Evolutionary conservation across 2,113 vertebrate genomes (phyloP), one percentile per base, ranked within the genome.

Genomic region (Nansenia antarctica): DNA sequence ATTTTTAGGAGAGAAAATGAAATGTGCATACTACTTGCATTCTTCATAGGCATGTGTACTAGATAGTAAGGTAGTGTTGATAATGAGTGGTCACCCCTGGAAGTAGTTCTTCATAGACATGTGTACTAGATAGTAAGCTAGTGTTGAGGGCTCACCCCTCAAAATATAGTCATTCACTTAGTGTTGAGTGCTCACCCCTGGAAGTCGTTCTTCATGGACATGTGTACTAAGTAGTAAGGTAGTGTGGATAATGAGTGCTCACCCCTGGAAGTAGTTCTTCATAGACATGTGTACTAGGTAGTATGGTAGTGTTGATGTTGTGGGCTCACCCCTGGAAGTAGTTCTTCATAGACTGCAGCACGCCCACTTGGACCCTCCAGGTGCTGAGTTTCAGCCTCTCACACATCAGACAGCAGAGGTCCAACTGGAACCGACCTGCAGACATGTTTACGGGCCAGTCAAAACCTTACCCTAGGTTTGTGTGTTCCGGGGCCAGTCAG

Each of bases 331-430:
- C 93, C 84, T 95, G 89, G 84, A 95, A 96, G 86, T 93, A 99
- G 7, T 92, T 88, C 73, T 96, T 98, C 96, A 99, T 97, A 53
- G 94, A 90, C 73, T 96, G 95, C 0, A 99, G 89, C 20, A 96
- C 95, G 30, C 87, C 94, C 0, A 98, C 90, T 85, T 99, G 97
- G 9, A 99, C 95, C 61, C 94, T 97, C 98, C 98, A 99, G 0
- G 95, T 99, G 89, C 96, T 97, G 59, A 95, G 93, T 70, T 95
- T 96, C 68, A 99, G 89, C 57, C 92, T 92, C 9, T 95, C 93
- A 73, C 95, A 98, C 96, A 99, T 97, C 52, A 98, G 62, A 62
- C 86, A 91, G 82, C 97, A 98, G 22, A 99, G 83, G 47, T 98
- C 96, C 57, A 87, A 82, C 69, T 92, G 93, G 70, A 95, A 97